Base-by-base conservation (phyloP, 1,140 invertebrate genomes). In the Adoxophyes honmai region DNA sequence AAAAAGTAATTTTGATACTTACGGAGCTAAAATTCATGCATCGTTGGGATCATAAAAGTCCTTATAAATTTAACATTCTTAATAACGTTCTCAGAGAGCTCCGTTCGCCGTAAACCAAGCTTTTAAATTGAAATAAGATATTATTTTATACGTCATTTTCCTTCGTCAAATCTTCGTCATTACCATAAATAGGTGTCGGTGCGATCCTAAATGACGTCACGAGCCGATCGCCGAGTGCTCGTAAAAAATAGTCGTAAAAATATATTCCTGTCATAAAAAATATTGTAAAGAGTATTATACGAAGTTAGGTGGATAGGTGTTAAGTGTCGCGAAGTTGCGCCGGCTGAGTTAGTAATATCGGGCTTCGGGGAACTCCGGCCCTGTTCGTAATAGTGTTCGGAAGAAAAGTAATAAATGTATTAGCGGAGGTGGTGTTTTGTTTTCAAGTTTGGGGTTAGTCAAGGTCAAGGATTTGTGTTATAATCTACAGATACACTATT, bases 171-270 rank as follows among this genome's bases (percentile, higher is more conserved):
- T 21, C 18, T 48, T 18, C n/a, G 28, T 21, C 42, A 21, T 48
- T 48, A 48, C 18, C 42, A 21, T 48, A 48, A 48, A 48, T 48
- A 48, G 42, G 42, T 48, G 42, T 1, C 42, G 18, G 39, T 16
- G 16, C 21, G 6, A 48, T 16, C 42, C 21, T 48, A 33, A 28
- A 48, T 48, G n/a, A 48, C 21, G 42, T 48, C 42, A 48, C 42
- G 21, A 48, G 9, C 21, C 42, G 42, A 48, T 48, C 42, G 42
- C 42, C 9, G n/a, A 48, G 42, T 48, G 42, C 42, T 48, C 42
- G 16, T 48, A 48, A 48, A 48, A 18, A 18, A 10, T 28, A 0
- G 0, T 28, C 42, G 42, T 48, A 28, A 48, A 48, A 48, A 33
- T 28, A 33, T 18, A 48, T 18, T 48, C 42, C 18, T 28, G 42